phyloP scores from a whole-genome alignment of 1,140 invertebrate genomes.

The Trinorchestia longiramus region DNA sequence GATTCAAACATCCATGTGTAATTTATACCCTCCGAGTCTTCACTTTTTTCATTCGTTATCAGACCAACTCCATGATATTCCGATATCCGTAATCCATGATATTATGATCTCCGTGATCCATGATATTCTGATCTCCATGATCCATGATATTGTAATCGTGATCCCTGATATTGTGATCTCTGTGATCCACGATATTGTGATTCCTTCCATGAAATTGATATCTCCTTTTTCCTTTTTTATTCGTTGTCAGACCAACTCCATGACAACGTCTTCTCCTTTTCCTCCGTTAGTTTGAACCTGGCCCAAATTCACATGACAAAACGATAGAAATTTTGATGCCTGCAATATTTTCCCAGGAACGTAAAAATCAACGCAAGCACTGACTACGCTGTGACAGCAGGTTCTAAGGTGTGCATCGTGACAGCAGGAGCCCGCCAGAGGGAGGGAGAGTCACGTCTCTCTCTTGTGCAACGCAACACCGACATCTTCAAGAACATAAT shows the following conservation, averaged over 20 bases:
- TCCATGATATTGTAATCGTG: too few species aligned
- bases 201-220: too few species aligned
- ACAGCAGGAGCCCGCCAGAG: slow-evolving; percentile 90
- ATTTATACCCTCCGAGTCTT: too few species aligned
- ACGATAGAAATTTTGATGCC: slow-evolving; percentile 33
- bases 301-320: slow-evolving; percentile 31
- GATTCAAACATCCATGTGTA: too few species aligned
- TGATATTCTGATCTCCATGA: too few species aligned
- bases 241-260: neutral
- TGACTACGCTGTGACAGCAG: slow-evolving; percentile 83
- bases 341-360: slow-evolving; percentile 59
- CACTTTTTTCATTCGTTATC: too few species aligned
- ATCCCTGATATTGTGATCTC: too few species aligned
- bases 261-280: neutral
- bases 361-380: slow-evolving; percentile 67
- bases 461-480: slow-evolving; percentile 88
- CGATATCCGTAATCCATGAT: too few species aligned
- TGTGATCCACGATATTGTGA: neutral
- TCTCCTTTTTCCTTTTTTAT: neutral
- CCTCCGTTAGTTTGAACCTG: neutral
- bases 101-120: too few species aligned
- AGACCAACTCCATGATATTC: too few species aligned
- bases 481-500: slow-evolving; percentile 90
- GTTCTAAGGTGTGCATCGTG: slow-evolving; percentile 86
- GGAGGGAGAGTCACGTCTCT: slow-evolving; percentile 85